Conservation (phyloP, 2,888 invertebrate genomes). For the Chloromyia formosa region DNA sequence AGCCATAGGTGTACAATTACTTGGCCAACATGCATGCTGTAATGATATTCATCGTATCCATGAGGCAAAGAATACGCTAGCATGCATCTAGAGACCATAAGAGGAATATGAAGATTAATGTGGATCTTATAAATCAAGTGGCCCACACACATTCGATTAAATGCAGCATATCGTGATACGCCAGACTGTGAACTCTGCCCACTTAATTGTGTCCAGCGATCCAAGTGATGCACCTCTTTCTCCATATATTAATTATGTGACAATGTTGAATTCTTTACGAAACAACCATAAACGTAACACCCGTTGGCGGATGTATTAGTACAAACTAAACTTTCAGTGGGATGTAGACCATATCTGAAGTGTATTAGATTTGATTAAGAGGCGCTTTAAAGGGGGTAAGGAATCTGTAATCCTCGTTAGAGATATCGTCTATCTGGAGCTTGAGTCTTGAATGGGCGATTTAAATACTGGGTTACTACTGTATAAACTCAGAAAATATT, state of each 20-base stretch:
- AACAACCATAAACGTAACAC: neutral
- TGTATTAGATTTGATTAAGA: too few species aligned
- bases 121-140: constrained; percentile 26
- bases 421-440: too few species aligned
- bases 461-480: too few species aligned
- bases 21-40: neutral
- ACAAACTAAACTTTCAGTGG: too few species aligned
- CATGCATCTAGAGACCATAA: neutral
- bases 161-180: neutral
- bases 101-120: neutral
- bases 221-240: neutral
- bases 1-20: neutral
- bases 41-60: neutral
- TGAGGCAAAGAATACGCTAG: neutral
- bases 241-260: neutral
- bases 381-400: too few species aligned
- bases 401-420: too few species aligned
- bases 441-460: too few species aligned
- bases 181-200: neutral
- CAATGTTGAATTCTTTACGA: neutral
- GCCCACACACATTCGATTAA: constrained; percentile 17
- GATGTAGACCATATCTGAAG: too few species aligned
- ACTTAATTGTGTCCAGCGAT: neutral
- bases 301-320: too few species aligned
- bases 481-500: too few species aligned